Evolutionary conservation across 2,113 vertebrate genomes (phyloP).

Genomic region (Epinephelus cyanopodus): DNA sequence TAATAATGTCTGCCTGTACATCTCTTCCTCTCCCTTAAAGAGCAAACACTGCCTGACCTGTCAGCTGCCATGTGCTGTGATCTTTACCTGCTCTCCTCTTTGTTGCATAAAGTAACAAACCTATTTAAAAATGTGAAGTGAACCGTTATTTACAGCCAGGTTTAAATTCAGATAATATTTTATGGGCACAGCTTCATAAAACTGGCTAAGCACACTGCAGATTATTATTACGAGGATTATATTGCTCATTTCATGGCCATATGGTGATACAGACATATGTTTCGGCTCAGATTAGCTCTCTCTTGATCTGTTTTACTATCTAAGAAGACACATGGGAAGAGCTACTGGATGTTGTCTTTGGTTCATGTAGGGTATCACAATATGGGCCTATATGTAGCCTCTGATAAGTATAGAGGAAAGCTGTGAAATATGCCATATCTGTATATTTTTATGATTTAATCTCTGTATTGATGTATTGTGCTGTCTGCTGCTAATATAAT

Average conservation of each 20-base stretch:
- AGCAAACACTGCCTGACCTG: constrained; percentile 22
- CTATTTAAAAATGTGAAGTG: neutral
- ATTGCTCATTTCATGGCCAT: constrained; percentile 33
- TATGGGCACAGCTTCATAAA: constrained; percentile 8
- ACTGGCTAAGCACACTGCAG: neutral
- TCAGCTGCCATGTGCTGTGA: constrained; percentile 26
- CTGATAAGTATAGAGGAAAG: neutral
- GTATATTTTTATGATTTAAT: neutral
- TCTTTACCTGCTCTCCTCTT: neutral
- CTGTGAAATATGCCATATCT: neutral
- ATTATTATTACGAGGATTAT: constrained; percentile 46
- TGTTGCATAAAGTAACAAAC: neutral
- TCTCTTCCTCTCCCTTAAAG: neutral
- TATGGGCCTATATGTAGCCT: neutral
- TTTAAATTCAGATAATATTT: constrained; percentile 4
- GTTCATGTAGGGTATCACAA: neutral
- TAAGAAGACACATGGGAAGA: constrained; percentile 6
- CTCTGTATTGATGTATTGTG: neutral
- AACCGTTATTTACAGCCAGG: neutral
- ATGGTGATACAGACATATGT: constrained; percentile 41
- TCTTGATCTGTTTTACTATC: constrained; percentile 42
- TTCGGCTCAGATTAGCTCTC: constrained; percentile 34
- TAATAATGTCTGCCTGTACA: neutral
- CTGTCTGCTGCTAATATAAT: neutral
- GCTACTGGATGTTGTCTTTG: neutral